Evolutionary conservation across 1,140 invertebrate species (phyloP), one percentile per base, ranked within the genome.

Genomic region (Platyscapa corneri): DNA sequence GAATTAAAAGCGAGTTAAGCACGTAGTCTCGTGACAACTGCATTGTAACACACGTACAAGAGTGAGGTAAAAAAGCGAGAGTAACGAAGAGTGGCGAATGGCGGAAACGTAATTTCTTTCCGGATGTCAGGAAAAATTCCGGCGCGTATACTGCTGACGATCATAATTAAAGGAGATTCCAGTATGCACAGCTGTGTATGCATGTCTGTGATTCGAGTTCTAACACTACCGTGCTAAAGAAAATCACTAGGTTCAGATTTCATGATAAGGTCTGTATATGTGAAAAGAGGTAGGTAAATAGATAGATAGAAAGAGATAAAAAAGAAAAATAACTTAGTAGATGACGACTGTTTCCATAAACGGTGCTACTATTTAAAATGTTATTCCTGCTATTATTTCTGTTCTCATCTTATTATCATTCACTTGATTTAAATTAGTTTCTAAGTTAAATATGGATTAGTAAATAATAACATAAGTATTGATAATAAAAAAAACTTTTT

Each of bases 61-160:
- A n/a, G n/a, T 46, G 78, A 18, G 20, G 18, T 16, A 30, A 49
- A 82, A 82, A 74, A 74, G 23, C n/a, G 64, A 16, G 30, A 81
- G 39, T 37, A 82, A 67, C 56, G 79, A 14, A 20, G 67, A 6
- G 30, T 8, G 30, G 80, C 56, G 79, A 14, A 20, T 81, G 27
- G 42, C 18, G 42, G 37, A 65, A 82, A 56, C 32, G 79, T 82
- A 82, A 82, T 74, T 82, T 82, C 80, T 74, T 82, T 82, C 70
- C 80, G 67, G 80, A n/a, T 20, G 49, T 39, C 34, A 10, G 34
- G n/a, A 72, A 82, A 82, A 60, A 82, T 56, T 82, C 20, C 42
- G 14, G 46, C 39, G n/a, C 53, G 27, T 56, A 37, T 72, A 8
- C 27, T 30, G 20, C 27, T 14, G 65, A 18, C 46, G 32, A 72